phyloP scores from a whole-genome alignment of 2,113 vertebrate species.

The Antigone vipio region DNA sequence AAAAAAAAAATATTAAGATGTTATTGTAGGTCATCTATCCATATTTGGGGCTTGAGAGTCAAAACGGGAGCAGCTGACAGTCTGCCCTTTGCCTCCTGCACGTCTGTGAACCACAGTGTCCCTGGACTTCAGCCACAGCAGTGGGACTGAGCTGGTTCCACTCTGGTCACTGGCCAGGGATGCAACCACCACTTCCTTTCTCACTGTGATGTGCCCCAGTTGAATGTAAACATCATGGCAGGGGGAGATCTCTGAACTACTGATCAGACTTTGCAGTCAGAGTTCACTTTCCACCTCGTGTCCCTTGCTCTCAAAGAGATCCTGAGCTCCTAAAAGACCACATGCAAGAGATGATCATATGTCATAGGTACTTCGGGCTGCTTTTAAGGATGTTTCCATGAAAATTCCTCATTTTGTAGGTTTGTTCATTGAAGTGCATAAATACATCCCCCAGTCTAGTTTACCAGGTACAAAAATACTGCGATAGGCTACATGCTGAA shows the following conservation, averaged over 20 bases:
- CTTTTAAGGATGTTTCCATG: background rate
- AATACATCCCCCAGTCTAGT: background rate
- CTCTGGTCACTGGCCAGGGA: background rate
- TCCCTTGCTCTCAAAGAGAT: background rate
- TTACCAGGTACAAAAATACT: background rate
- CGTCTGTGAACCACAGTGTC: background rate
- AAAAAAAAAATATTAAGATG: background rate
- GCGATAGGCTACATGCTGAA: background rate
- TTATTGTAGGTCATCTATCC: background rate
- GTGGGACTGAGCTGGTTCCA: background rate
- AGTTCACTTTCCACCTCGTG: background rate
- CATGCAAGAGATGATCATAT: background rate
- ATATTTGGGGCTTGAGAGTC: background rate
- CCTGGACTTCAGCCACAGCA: background rate
- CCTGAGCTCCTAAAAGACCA: background rate
- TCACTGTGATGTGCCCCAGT: background rate
- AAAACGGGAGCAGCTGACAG: constrained; percentile 16
- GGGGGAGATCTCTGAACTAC: background rate
- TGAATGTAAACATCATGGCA: background rate
- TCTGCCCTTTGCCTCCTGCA: background rate
- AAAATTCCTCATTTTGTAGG: background rate
- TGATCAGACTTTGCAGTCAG: background rate
- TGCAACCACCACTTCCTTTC: background rate
- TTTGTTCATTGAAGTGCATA: background rate
- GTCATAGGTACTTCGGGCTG: background rate